Base-by-base conservation (phyloP, 2,888 invertebrate species). In the Steinernema carpocapsae region DNA sequence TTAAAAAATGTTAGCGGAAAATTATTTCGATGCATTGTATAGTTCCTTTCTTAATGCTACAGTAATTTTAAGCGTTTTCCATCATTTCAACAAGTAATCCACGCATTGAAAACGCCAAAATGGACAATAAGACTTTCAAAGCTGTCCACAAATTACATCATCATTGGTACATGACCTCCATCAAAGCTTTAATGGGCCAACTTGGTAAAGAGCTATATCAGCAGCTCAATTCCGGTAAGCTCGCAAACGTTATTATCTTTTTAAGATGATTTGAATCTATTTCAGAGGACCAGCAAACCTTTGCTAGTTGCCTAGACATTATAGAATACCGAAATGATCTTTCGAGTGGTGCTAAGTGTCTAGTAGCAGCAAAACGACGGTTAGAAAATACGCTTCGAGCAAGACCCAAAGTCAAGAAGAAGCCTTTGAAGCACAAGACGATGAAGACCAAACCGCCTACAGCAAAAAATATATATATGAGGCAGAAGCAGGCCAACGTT, bases 151-250 rank as follows among this genome's bases (percentile, higher is more conserved):
- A 77, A 37, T 77, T 83, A 22, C 84, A 84, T 71, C 75, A 77
- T 19, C 81, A 83, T 70, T 82, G 81, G 80, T 84, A 84, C 74
- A 78, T 83, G n/a, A 82, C 83, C 37, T 83, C 83, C 12, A 76
- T 85, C 74, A 85, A 85, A 71, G 84, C 82, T 0, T 71, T 85
- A n/a, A 81, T 85, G 74, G 84, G 80, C 12, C 78, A 81, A 64
- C 75, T 85, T 24, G 82, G 82, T 10, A 79, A 81, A 37, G 78
- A 83, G 19, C 45, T 83, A 10, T 74, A 79, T 29, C 77, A 74
- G 17, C 77, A 80, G 56, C 70, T 83, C 48, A 52, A 71, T 10
- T 74, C 73, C 59, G 78, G 81, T 83, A 59, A 56, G 17, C 6
- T 10, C 6, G 48, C 3, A 48, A 4, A 10, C 17, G 4, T 10